Conservation (phyloP, 2,888 invertebrate genomes). For the Argyra leucocephala region DNA sequence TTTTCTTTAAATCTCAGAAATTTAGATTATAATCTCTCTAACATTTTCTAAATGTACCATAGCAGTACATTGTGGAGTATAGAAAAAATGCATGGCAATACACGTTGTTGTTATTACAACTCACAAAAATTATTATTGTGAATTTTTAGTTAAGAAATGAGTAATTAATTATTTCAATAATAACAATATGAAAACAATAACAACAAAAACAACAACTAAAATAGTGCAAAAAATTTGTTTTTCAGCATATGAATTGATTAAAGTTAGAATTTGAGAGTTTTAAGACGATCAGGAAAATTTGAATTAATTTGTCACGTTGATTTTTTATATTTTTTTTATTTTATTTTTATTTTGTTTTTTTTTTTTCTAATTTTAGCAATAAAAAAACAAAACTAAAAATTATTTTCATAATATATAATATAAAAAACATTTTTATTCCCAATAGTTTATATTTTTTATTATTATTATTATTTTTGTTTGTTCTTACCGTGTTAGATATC, state of each 20-base stretch:
- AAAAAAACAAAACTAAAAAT: not conserved
- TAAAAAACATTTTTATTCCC: too few species aligned
- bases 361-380: too few species aligned
- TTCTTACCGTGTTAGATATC: not conserved
- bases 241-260: not conserved
- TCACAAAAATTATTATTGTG: not conserved
- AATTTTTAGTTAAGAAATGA: not conserved
- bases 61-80: too few species aligned
- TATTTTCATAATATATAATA: not conserved
- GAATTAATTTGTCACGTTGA: not conserved
- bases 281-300: not conserved
- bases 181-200: too few species aligned
- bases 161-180: not conserved
- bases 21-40: too few species aligned
- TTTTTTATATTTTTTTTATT: not conserved
- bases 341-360: too few species aligned
- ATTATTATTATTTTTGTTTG: too few species aligned
- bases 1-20: too few species aligned
- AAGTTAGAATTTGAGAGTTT: not conserved
- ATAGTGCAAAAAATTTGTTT: too few species aligned
- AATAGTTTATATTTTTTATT: too few species aligned
- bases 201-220: too few species aligned
- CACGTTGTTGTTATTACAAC: not conserved
- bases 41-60: too few species aligned
- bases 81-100: not conserved